phyloP scores from a whole-genome alignment of 2,113 vertebrate genomes.

The Acanthochromis polyacanthus region DNA sequence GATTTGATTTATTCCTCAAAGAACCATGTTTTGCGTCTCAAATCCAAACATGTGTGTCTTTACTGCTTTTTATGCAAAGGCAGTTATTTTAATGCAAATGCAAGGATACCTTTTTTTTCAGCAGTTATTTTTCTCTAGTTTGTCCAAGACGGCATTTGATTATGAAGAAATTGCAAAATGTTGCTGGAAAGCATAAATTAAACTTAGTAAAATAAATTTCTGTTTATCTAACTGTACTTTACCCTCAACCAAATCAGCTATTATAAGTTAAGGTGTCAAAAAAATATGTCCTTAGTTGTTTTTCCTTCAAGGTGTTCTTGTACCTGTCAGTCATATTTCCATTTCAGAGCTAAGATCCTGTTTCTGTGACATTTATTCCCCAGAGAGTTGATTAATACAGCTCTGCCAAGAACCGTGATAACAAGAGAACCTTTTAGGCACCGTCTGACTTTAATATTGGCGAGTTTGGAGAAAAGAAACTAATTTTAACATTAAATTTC shows the following conservation, averaged over 20 bases:
- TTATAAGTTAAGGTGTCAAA: constrained; percentile 17
- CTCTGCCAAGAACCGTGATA: constrained; percentile 25
- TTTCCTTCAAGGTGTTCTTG: constrained; percentile 12
- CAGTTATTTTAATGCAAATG: not conserved
- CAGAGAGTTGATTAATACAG: constrained; percentile 37
- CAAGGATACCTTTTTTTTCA: not conserved
- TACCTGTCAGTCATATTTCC: constrained; percentile 30
- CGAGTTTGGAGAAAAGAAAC: constrained; percentile 39
- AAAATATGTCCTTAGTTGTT: constrained; percentile 4
- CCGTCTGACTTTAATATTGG: constrained; percentile 37
- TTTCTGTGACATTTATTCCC: constrained; percentile 47
- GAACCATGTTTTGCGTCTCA: not conserved
- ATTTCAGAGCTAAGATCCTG: constrained; percentile 13
- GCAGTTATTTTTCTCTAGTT: not conserved
- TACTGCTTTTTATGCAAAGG: not conserved
- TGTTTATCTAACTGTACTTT: not conserved
- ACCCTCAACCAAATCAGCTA: not conserved
- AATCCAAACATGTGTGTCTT: not conserved
- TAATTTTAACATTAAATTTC: constrained; percentile 36
- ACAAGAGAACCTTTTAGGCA: constrained; percentile 44
- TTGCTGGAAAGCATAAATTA: not conserved
- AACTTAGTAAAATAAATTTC: not conserved
- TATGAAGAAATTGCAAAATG: not conserved
- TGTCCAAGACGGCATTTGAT: not conserved
- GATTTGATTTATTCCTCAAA: not conserved